Percentiles rank a stretch among this genome's conserved stretches.
Conservation (phyloP, 2,797 vertebrate species). For the Poeciliopsis infans region DNA sequence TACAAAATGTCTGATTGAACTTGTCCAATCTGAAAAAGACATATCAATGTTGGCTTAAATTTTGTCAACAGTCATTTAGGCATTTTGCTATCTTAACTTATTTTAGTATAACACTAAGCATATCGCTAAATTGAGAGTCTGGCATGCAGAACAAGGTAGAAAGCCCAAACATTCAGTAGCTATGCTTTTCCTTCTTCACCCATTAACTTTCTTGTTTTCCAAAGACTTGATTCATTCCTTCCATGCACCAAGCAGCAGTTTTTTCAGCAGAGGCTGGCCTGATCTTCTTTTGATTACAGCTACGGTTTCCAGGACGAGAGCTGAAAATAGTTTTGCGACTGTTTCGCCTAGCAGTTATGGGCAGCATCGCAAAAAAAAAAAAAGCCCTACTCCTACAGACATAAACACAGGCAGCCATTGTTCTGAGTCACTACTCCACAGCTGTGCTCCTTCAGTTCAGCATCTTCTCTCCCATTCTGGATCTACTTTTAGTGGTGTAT, state of each 20-base stretch:
- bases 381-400: slow-evolving; percentile 63
- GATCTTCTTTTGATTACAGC: slow-evolving; percentile 77
- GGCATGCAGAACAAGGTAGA: slow-evolving; percentile 9
- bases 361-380: slow-evolving; percentile 55
- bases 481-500: slow-evolving; percentile 17
- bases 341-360: slow-evolving; percentile 58
- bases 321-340: slow-evolving; percentile 69
- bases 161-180: slow-evolving; percentile 45
- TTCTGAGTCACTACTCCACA: slow-evolving; percentile 66
- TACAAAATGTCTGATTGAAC: background rate
- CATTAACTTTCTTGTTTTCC: slow-evolving; percentile 23
- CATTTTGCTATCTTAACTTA: background rate
- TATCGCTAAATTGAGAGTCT: slow-evolving; percentile 21
- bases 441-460: slow-evolving; percentile 21
- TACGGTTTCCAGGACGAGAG: slow-evolving; percentile 60
- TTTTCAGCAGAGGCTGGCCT: slow-evolving; percentile 66
- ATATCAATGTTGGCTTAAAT: background rate
- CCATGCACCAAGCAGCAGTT: slow-evolving; percentile 57
- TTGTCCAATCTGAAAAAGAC: background rate
- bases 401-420: slow-evolving; percentile 70
- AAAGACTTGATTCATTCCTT: slow-evolving; percentile 58
- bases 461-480: slow-evolving; percentile 16
- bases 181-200: slow-evolving; percentile 2
- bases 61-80: background rate
- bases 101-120: background rate